Evolutionary conservation across 2,888 invertebrate species (phyloP), one percentile per base, ranked within the genome.

Genomic region (Dyspetes luteomarginatus): DNA sequence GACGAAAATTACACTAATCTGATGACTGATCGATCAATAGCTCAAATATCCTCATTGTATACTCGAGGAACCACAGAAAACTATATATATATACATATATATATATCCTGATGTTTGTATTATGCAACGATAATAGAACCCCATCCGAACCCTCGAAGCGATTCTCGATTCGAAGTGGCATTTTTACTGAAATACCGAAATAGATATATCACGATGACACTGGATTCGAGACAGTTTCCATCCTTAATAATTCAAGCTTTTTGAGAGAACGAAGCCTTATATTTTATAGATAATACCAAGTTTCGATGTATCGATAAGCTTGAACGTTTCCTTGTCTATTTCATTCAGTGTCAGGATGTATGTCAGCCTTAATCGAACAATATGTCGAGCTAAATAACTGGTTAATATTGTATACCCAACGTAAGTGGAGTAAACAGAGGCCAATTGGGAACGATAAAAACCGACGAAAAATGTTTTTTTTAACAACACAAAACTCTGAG

Each of bases 11-110:
- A 5, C 19, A 36, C 36, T 41, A n/a, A 22, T 36, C 22, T 41
- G 24, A 62, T 41, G 7, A n/a, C 19, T 19, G 22, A n/a, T 24
- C 24, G 62, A 62, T n/a, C 36, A 62, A 24, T 22, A 15, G 24
- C 36, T 43, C 15, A 9, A 62, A 22, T 62, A 41, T 62, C 62
- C 41, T 24, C 7, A n/a, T 43, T 62, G 43, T 58, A 3, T 26
- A 17, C 5, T 30, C 30, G 56, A 56, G 55, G n/a, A n/a, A n/a
- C n/a, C n/a, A n/a, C n/a, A n/a, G n/a, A n/a, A n/a, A 36, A 0
- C 36, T 36, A 36, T 36, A 7, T 7, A 36, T 12, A 12, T 36
- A 9, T 36, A 36, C 1, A 4, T 1, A 36, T 9, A 4, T 9
- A 36, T 36, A 4, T 36, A 36, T 36, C 9, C 36, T 36, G 12